Evolutionary conservation across 2,113 vertebrate species (phyloP).

Genomic region (Grammomys surdaster): DNA sequence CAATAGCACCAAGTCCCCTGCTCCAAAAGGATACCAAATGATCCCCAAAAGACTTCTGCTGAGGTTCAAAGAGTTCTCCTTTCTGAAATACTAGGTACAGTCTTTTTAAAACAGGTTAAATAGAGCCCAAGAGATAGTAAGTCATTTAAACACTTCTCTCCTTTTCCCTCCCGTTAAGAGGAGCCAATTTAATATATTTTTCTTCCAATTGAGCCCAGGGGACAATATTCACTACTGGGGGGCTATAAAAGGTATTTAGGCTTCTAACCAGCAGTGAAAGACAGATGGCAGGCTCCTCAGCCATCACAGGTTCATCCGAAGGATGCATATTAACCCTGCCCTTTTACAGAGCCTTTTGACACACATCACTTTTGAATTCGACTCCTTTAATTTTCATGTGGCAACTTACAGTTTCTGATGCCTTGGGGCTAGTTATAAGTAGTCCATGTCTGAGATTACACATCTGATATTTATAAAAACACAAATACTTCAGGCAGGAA

Average conservation of each 20-base stretch:
- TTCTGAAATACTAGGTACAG: conserved; percentile 77
- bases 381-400: conserved; percentile 75
- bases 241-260: conserved; percentile 74
- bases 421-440: conserved; percentile 79
- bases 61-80: conserved; percentile 77
- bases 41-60: conserved; percentile 69
- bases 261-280: conserved; percentile 65
- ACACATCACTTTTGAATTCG: conserved; percentile 70
- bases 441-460: conserved; percentile 75
- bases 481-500: conserved; percentile 74
- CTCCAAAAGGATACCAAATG: conserved; percentile 73
- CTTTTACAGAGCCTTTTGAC: conserved; percentile 64
- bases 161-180: conserved; percentile 74
- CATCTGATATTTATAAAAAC: conserved; percentile 77
- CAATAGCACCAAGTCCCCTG: conserved; percentile 75
- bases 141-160: conserved; percentile 82
- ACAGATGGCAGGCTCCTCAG: conserved; percentile 67
- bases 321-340: conserved; percentile 56
- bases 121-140: conserved; percentile 83
- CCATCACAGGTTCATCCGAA: conserved; percentile 63
- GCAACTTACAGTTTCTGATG: conserved; percentile 70
- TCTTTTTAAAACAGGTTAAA: conserved; percentile 79
- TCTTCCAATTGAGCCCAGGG: conserved; percentile 76
- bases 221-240: conserved; percentile 71
- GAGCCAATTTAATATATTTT: conserved; percentile 83